Evolutionary conservation across 2,113 vertebrate genomes (phyloP).

Genomic region (Platanista minor): DNA sequence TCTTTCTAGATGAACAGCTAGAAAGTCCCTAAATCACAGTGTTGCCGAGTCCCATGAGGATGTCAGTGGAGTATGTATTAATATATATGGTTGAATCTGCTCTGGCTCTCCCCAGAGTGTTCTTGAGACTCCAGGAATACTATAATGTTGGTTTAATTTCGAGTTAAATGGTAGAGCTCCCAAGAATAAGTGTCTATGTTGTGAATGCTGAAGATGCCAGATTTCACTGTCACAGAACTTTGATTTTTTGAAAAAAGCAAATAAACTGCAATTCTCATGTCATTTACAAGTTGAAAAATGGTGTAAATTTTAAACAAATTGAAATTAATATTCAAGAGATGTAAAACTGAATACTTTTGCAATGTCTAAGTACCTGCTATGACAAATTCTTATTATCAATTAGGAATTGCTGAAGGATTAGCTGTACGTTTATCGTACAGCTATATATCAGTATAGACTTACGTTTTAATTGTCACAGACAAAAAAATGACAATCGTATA

Average conservation of each 20-base stretch:
- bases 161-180: background rate
- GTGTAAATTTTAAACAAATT: background rate
- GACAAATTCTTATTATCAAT: background rate
- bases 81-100: background rate
- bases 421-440: background rate
- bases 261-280: background rate
- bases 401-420: background rate
- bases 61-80: background rate
- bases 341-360: background rate
- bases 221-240: background rate
- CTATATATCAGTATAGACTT: background rate
- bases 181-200: background rate
- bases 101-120: background rate
- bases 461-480: background rate
- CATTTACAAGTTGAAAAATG: background rate
- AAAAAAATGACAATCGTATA: background rate
- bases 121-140: background rate
- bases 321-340: background rate
- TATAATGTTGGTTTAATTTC: background rate
- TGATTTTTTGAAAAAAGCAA: background rate
- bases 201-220: background rate
- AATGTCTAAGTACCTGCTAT: background rate
- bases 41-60: background rate
- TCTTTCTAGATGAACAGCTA: background rate
- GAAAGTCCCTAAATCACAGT: background rate